These are phyloP conservation scores for Spondyliosoma cantharus DNA, from an alignment of 2,797 vertebrate species.

Conservation along the genomic window DNA sequence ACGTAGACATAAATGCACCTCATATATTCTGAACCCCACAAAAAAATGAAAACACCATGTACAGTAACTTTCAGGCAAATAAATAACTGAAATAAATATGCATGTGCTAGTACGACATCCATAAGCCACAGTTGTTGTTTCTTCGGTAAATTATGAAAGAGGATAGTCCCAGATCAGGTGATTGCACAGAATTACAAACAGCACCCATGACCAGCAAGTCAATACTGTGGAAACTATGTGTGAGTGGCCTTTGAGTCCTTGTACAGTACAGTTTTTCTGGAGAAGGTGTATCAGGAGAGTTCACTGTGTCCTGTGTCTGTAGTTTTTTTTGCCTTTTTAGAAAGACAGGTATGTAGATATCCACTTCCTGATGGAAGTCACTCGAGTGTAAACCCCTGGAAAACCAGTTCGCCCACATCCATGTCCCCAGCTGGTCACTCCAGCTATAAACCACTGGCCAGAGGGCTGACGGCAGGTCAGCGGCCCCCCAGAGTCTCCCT, in stretches of 20 bases:
- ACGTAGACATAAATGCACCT: slow-evolving; percentile 50
- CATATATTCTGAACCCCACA: slow-evolving; percentile 53
- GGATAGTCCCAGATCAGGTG: slow-evolving; percentile 38
- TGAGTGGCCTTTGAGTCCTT: slow-evolving; percentile 58
- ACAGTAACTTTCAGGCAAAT: slow-evolving; percentile 63
- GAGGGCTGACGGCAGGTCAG: slow-evolving; percentile 89
- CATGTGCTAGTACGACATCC: slow-evolving; percentile 40
- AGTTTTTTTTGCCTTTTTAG: slow-evolving; percentile 50
- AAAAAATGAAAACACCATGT: slow-evolving; percentile 29
- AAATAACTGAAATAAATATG: slow-evolving; percentile 83
- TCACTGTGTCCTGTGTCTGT: not conserved
- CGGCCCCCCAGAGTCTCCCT: slow-evolving; percentile 96
- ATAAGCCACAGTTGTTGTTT: slow-evolving; percentile 34
- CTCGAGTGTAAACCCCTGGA: slow-evolving; percentile 92
- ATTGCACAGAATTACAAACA: slow-evolving; percentile 66
- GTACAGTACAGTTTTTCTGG: slow-evolving; percentile 53
- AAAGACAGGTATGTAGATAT: slow-evolving; percentile 86
- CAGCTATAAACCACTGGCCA: slow-evolving; percentile 94
- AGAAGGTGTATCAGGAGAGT: slow-evolving; percentile 24
- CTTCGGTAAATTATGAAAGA: slow-evolving; percentile 42
- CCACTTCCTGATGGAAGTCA: slow-evolving; percentile 91
- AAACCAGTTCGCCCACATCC: slow-evolving; percentile 91
- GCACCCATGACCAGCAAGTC: slow-evolving; percentile 70
- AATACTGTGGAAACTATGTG: slow-evolving; percentile 34
- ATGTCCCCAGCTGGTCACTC: slow-evolving; percentile 97